Percentiles rank a stretch among this genome's conserved stretches.
phyloP scores from a whole-genome alignment of 2,888 invertebrate species.

The Drosophila austrosaltans region DNA sequence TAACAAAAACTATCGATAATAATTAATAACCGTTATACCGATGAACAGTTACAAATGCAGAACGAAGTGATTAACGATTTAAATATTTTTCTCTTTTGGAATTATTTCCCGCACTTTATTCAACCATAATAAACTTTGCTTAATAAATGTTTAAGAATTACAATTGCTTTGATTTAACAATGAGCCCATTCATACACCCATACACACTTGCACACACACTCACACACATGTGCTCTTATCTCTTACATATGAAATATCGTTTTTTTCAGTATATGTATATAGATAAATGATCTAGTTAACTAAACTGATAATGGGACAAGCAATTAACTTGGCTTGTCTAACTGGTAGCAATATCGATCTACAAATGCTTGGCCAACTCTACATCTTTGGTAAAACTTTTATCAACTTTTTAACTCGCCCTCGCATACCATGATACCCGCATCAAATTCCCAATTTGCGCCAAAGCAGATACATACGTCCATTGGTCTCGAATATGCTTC shows the following conservation, averaged over 20 bases:
- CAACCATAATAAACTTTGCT: constrained; percentile 1
- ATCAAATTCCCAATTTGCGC: constrained; percentile 80
- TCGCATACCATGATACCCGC: neutral
- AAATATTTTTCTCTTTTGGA: neutral
- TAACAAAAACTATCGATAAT: too few species aligned
- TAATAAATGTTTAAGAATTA: constrained; percentile 7
- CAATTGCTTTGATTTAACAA: constrained; percentile 23
- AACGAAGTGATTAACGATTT: constrained; percentile 6
- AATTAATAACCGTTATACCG: too few species aligned
- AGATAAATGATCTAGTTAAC: constrained; percentile 21
- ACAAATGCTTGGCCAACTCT: neutral
- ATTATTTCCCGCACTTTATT: constrained; percentile 1
- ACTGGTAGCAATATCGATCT: constrained; percentile 25
- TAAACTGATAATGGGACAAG: constrained; percentile 18
- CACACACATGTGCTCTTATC: constrained; percentile 19
- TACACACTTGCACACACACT: constrained; percentile 7
- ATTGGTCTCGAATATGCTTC: constrained; percentile 89
- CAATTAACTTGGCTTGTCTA: constrained; percentile 19
- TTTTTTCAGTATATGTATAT: constrained; percentile 14
- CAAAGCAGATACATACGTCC: constrained; percentile 81
- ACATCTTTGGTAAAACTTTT: constrained; percentile 21
- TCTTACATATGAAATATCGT: constrained; percentile 21
- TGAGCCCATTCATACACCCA: constrained; percentile 7
- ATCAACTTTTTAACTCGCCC: neutral
- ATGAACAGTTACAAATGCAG: constrained; percentile 12